These are phyloP conservation scores for Cyphomyrus plagiostoma DNA, from an alignment of 2,113 vertebrate genomes.

Conservation along the genomic window DNA sequence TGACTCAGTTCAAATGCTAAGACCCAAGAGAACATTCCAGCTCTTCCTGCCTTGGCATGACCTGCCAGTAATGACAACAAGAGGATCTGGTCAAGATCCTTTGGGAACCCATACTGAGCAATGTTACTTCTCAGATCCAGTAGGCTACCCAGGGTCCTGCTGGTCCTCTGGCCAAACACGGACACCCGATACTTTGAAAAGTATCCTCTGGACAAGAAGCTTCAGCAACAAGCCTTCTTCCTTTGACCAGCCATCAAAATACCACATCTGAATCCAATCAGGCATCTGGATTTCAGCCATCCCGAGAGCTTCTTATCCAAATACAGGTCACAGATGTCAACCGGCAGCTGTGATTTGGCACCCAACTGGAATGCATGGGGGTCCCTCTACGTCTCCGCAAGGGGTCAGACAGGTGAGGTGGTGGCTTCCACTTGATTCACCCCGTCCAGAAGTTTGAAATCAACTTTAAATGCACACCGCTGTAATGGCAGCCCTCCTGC, in stretches of 20 bases:
- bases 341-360: constrained; percentile 17
- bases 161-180: background rate
- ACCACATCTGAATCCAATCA: constrained; percentile 21
- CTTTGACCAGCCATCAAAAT: background rate
- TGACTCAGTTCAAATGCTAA: background rate
- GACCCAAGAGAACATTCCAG: constrained; percentile 5
- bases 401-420: background rate
- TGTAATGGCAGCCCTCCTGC: background rate
- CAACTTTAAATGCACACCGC: background rate
- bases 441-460: background rate
- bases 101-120: background rate
- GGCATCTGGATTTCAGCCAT: constrained; percentile 21
- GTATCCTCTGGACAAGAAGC: background rate
- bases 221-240: background rate
- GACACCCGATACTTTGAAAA: constrained; percentile 3
- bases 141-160: background rate
- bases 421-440: background rate
- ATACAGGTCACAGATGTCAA: constrained; percentile 17
- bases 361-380: background rate
- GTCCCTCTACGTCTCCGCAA: background rate
- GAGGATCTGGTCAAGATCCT: background rate
- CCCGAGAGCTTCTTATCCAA: background rate
- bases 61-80: background rate
- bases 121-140: background rate
- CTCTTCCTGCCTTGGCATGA: background rate